Base-by-base conservation (phyloP, 1,140 invertebrate species). In the Heliconius hewitsoni region DNA sequence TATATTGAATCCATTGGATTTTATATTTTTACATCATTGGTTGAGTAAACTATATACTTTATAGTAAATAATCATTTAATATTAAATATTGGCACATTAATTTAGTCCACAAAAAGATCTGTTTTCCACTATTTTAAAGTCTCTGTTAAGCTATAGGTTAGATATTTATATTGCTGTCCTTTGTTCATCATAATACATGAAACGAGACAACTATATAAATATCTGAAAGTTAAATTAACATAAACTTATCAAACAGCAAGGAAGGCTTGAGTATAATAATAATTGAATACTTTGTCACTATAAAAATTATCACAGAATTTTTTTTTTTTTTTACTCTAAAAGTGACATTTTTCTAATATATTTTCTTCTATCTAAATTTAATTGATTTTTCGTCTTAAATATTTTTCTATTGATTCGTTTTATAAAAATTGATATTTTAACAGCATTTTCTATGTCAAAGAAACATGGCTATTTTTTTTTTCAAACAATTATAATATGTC, bases 221-320 rank as follows among this genome's bases (percentile, higher is more conserved):
- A 66, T 66, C 60, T 66, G 13, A 23, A 23, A 66, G n/a, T 23
- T 66, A 66, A 66, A 30, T 66, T 66, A 30, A 5, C 11, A 30
- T 66, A 13, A 66, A 16, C 27, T 30, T 66, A 66, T 66, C 27
- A 66, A 66, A 30, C 4, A 66, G 60, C 13, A 66, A 66, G 23
- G 27, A 66, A 66, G 60, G 3, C n/a, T 23, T 66, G 11, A 66
- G 60, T 66, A 66, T 66, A 66, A 66, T 66, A 66, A 60, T 27
- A 23, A 30, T 66, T 66, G 42, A 73, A 78, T 57, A n/a, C 71
- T 60, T 79, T 73, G 74, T 73, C 23, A 77, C 70, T 85, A 76
- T 81, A 60, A 71, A 77, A 81, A 83, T 84, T 90, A 91, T 91
- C 88, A 90, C 88, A 91, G 87, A 89, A 87, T 70, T 76, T 73